phyloP scores from a whole-genome alignment of 2,888 invertebrate genomes.

The Proisotoma minuta region DNA sequence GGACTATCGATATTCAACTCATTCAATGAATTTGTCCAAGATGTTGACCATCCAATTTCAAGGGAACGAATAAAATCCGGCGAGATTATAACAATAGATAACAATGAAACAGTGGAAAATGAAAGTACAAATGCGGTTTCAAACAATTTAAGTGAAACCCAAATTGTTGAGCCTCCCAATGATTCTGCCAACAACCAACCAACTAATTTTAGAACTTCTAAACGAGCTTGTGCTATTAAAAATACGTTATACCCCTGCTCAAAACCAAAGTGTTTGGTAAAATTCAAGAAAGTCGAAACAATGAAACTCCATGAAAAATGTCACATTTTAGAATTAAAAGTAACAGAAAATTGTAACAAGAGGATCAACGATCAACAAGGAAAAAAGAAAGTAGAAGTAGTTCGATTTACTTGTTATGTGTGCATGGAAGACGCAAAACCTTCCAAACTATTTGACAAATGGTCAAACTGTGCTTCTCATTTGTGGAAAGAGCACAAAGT shows the following conservation, averaged over 20 bases:
- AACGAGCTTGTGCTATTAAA: slow-evolving; percentile 30
- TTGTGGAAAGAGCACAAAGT: slow-evolving; percentile 65
- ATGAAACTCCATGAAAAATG: slow-evolving; percentile 43
- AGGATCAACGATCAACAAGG: not conserved
- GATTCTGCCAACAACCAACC: no score
- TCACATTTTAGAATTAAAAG: slow-evolving; percentile 25
- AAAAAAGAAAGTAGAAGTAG: not conserved
- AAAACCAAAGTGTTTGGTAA: slow-evolving; percentile 31
- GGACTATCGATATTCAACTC: slow-evolving; percentile 36
- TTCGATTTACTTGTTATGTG: slow-evolving; percentile 8
- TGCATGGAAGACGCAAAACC: not conserved
- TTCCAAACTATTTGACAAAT: slow-evolving; percentile 55
- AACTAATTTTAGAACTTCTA: no score
- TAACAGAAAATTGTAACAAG: not conserved
- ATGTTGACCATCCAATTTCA: slow-evolving; percentile 24
- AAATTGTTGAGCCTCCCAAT: no score
- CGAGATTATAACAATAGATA: no score
- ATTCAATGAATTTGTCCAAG: slow-evolving; percentile 36
- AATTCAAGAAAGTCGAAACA: slow-evolving; percentile 34
- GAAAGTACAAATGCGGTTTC: no score
- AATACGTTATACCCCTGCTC: slow-evolving; percentile 31
- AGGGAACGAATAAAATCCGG: no score
- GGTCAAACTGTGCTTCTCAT: slow-evolving; percentile 65
- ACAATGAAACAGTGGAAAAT: no score
- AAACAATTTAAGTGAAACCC: no score